Conservation (phyloP, 2,888 invertebrate genomes). For the Orgyia antiqua region DNA sequence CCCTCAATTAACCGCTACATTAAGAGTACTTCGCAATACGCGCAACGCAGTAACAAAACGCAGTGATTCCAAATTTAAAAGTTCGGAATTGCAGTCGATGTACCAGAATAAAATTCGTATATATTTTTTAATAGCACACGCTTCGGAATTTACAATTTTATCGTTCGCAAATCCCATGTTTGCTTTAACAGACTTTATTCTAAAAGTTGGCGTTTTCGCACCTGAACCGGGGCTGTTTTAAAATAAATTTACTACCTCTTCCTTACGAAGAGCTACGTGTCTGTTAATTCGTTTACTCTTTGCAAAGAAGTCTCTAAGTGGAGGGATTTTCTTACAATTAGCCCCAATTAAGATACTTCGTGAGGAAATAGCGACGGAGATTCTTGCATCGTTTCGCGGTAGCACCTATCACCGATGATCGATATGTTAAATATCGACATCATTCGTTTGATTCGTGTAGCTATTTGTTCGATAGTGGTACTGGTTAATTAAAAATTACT, state of each 20-base stretch:
- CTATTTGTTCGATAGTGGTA: slow-evolving; percentile 7
- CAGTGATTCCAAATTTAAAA: slow-evolving; percentile 27
- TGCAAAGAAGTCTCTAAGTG: slow-evolving; percentile 58
- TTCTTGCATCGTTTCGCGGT: slow-evolving; percentile 24
- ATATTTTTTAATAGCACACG: slow-evolving; percentile 20
- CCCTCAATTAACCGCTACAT: slow-evolving; percentile 53
- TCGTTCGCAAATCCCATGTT: slow-evolving; percentile 25
- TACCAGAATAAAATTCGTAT: slow-evolving; percentile 3
- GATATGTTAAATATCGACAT: slow-evolving; percentile 28
- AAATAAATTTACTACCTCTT: slow-evolving; percentile 65
- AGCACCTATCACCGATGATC: slow-evolving; percentile 35
- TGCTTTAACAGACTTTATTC: slow-evolving; percentile 51
- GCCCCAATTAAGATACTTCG: slow-evolving; percentile 68
- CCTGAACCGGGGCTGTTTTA: slow-evolving; percentile 62
- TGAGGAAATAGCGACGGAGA: slow-evolving; percentile 44
- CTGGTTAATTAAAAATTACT: slow-evolving; percentile 30
- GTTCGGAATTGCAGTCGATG: slow-evolving; percentile 12
- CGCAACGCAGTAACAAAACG: slow-evolving; percentile 34
- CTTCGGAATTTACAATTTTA: slow-evolving; percentile 31
- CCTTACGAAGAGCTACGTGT: slow-evolving; percentile 54
- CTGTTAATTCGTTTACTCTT: slow-evolving; percentile 74
- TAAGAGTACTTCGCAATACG: slow-evolving; percentile 36
- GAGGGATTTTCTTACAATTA: slow-evolving; percentile 71
- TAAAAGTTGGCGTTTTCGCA: slow-evolving; percentile 64
- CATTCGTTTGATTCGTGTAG: slow-evolving; percentile 9